Conservation (phyloP, 2,888 invertebrate species). For the Beris chalybata region DNA sequence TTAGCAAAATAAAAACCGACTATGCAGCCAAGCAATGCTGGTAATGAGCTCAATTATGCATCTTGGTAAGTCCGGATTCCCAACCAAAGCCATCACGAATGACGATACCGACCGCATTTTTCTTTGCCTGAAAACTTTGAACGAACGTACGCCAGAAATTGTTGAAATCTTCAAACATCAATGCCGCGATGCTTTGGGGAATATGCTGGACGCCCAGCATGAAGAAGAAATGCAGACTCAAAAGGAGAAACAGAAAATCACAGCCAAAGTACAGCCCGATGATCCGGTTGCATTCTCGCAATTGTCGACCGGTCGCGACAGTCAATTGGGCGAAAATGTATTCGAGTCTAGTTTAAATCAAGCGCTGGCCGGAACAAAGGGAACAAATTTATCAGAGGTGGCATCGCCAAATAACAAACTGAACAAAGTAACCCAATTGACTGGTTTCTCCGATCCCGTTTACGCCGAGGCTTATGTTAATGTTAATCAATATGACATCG, state of each 20-base stretch:
- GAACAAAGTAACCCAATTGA: constrained; percentile 90
- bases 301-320: constrained; percentile 66
- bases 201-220: constrained; percentile 80
- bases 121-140: constrained; percentile 74
- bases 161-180: constrained; percentile 71
- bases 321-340: constrained; percentile 67
- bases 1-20: constrained; percentile 59
- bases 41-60: constrained; percentile 85
- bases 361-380: constrained; percentile 73
- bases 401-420: constrained; percentile 63
- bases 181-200: constrained; percentile 76
- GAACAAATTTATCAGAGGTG: constrained; percentile 56
- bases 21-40: constrained; percentile 82
- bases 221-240: constrained; percentile 64
- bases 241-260: constrained; percentile 69
- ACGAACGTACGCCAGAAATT: constrained; percentile 68
- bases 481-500: constrained; percentile 98
- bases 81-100: constrained; percentile 83
- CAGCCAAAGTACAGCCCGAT: constrained; percentile 76
- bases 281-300: constrained; percentile 84
- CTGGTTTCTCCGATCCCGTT: constrained; percentile 98
- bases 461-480: constrained; percentile 99
- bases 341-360: constrained; percentile 93
- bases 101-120: constrained; percentile 92
- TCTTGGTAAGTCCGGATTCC: constrained; percentile 76